A percentile compares a stretch with the other conserved stretches of the same genome.
phyloP scores from a whole-genome alignment of 1,140 invertebrate species.

The Zaprionus nigranus region DNA sequence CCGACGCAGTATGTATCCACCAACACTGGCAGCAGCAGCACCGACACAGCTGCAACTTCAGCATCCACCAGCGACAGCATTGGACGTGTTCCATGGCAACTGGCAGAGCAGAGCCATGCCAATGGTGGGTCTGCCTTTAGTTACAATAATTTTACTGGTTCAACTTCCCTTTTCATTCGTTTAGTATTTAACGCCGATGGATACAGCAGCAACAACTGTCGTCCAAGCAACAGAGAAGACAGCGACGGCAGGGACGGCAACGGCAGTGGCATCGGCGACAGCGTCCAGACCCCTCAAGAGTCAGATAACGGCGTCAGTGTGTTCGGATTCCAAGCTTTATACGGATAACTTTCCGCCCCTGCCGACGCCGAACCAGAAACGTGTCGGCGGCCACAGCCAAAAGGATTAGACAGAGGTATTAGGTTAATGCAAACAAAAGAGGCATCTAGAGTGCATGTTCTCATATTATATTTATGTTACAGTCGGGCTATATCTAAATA shows the following conservation, averaged over 20 bases:
- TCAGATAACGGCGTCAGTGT: conserved; percentile 24
- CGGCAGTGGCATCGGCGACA: background rate
- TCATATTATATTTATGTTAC: conserved; percentile 28
- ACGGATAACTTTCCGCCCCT: conserved; percentile 47
- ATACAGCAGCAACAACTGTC: background rate
- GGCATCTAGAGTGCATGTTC: background rate
- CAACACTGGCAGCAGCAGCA: background rate
- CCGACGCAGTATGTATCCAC: conserved; percentile 13
- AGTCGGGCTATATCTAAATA: background rate
- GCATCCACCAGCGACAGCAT: too few species aligned
- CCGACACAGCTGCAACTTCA: background rate
- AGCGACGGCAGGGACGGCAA: background rate
- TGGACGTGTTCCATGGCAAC: conserved; percentile 3
- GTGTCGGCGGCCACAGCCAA: conserved; percentile 8
- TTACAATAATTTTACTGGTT: background rate
- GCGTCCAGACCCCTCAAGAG: background rate
- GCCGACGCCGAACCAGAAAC: conserved; percentile 42
- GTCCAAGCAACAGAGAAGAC: background rate
- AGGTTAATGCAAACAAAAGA: conserved; percentile 13
- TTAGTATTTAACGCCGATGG: conserved; percentile 2
- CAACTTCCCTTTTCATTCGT: background rate
- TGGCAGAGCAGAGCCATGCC: conserved; percentile 11
- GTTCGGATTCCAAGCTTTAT: conserved; percentile 24
- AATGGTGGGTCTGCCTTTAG: background rate
- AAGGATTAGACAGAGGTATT: conserved; percentile 12